Evolutionary conservation across 1,140 invertebrate genomes (phyloP).

Genomic region (Oscheius sp.): DNA sequence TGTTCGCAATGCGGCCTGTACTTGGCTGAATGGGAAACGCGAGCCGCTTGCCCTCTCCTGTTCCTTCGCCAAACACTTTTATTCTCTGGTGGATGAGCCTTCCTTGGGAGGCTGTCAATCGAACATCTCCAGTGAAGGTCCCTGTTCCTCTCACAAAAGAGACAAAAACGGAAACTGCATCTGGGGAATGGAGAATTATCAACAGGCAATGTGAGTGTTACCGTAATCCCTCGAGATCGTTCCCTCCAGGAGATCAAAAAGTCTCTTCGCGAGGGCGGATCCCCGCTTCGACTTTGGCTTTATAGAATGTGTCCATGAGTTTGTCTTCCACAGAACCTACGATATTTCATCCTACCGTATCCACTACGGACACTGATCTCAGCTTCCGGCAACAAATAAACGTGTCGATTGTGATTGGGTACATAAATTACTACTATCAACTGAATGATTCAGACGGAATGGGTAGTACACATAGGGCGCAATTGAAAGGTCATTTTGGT

Average conservation of each 20-base stretch:
- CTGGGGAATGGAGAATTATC: background rate
- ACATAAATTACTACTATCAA: too few species aligned
- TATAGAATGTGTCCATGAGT: background rate
- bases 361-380: too few species aligned
- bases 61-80: background rate
- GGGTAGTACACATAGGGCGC: too few species aligned
- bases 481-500: too few species aligned
- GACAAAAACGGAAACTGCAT: background rate
- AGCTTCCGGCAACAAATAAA: too few species aligned
- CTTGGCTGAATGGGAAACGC: background rate
- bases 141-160: background rate
- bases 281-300: background rate
- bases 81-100: background rate
- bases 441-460: too few species aligned
- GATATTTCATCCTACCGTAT: background rate
- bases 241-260: background rate
- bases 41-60: background rate
- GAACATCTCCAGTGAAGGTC: background rate
- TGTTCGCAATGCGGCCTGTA: background rate
- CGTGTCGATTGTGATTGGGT: too few species aligned
- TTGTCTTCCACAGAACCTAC: background rate
- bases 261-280: background rate
- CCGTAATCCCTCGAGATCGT: background rate
- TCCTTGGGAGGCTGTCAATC: background rate
- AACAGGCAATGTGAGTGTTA: background rate